Percentiles rank a stretch among this genome's conserved stretches.
phyloP scores from a whole-genome alignment of 2,113 vertebrate species.

The Dipodomys merriami region DNA sequence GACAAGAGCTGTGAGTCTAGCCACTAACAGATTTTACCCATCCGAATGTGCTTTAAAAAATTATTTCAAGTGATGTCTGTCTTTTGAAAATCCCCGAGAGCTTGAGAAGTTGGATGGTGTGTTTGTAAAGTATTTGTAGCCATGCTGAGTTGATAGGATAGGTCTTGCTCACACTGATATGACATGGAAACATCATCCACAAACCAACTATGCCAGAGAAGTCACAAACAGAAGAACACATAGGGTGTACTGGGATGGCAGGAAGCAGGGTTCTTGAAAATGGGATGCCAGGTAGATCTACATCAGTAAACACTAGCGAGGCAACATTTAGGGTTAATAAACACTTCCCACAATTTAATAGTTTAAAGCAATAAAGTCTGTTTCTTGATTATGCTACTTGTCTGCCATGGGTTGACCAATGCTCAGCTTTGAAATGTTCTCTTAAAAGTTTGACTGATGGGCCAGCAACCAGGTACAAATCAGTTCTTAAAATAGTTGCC shows the following conservation, averaged over 20 bases:
- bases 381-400: not conserved
- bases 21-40: not conserved
- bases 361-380: not conserved
- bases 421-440: not conserved
- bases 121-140: conserved; percentile 27
- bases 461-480: not conserved
- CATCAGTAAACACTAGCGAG: not conserved
- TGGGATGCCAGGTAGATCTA: not conserved
- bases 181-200: not conserved
- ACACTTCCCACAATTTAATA: not conserved
- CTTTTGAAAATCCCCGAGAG: not conserved
- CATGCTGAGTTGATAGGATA: not conserved
- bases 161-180: not conserved
- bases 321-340: not conserved
- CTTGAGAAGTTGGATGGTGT: not conserved
- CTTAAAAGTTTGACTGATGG: not conserved
- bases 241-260: not conserved
- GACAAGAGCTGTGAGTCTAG: not conserved
- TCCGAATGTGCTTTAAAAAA: not conserved
- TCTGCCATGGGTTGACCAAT: not conserved
- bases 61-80: conserved; percentile 18
- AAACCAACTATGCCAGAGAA: not conserved
- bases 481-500: not conserved
- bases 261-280: not conserved
- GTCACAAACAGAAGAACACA: not conserved